Percentiles rank a stretch among this genome's conserved stretches.
Evolutionary conservation across 2,113 vertebrate genomes (phyloP).

Genomic region (Onychostoma macrolepis): DNA sequence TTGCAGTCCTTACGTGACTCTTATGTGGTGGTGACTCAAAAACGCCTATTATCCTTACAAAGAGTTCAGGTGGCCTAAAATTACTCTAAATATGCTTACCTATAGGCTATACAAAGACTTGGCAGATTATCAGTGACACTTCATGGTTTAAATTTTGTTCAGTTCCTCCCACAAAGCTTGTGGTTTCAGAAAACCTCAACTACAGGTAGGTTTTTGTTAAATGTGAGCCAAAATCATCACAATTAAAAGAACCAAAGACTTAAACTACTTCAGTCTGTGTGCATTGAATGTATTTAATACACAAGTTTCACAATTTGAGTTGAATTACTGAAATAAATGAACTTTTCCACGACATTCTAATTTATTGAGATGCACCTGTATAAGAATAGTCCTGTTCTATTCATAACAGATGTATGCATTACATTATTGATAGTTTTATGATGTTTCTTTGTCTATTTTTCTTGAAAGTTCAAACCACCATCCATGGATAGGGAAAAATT

Average conservation of each 20-base stretch:
- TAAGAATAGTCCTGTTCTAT: not conserved
- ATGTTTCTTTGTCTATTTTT: not conserved
- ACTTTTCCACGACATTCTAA: too few species aligned
- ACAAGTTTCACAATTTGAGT: too few species aligned
- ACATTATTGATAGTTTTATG: not conserved
- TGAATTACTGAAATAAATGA: too few species aligned
- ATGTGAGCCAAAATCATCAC: too few species aligned
- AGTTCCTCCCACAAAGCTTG: not conserved
- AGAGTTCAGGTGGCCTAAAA: constrained; percentile 52
- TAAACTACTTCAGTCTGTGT: too few species aligned
- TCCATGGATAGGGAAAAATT: not conserved
- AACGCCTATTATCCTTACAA: constrained; percentile 47
- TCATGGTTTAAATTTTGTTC: not conserved
- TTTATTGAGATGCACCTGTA: too few species aligned
- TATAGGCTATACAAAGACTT: not conserved
- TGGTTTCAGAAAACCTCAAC: not conserved
- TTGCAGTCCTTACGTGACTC: constrained; percentile 2
- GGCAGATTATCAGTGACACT: not conserved
- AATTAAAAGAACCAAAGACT: too few species aligned
- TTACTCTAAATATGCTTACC: constrained; percentile 61
- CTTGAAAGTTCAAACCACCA: not conserved
- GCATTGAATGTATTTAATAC: too few species aligned
- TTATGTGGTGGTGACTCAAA: constrained; percentile 12
- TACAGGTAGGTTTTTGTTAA: too few species aligned
- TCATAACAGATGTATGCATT: not conserved